A percentile compares a stretch with the other conserved stretches of the same genome.
phyloP scores from a whole-genome alignment of 2,797 vertebrate genomes.

The Danio albolineatus region DNA sequence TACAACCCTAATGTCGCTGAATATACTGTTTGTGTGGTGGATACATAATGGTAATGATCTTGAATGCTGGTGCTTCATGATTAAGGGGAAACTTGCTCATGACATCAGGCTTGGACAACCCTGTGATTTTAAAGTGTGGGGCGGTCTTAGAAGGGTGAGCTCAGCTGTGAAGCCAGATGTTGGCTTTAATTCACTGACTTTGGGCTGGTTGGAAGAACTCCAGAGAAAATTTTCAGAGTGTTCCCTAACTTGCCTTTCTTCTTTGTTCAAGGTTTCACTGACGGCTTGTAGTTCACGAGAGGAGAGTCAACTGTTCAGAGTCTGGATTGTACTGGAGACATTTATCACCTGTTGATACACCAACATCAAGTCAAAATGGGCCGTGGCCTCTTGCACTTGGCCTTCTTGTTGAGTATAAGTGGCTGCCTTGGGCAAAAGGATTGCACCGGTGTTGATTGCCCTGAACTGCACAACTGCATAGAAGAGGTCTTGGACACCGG shows the following conservation, averaged over 20 bases:
- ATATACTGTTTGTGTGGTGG: constrained; percentile 27
- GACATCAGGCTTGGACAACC: constrained; percentile 57
- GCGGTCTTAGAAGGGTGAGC: constrained; percentile 60
- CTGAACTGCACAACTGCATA: constrained; percentile 85
- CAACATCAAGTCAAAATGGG: constrained; percentile 49
- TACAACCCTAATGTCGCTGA: constrained; percentile 19
- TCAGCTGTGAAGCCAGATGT: constrained; percentile 71
- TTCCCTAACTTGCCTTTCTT: constrained; percentile 70
- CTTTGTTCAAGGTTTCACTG: constrained; percentile 63
- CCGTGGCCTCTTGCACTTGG: constrained; percentile 46
- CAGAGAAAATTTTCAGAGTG: constrained; percentile 71
- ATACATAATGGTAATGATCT: constrained; percentile 47
- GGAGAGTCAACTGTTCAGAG: constrained; percentile 41
- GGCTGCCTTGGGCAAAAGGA: constrained; percentile 76
- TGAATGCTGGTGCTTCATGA: constrained; percentile 30
- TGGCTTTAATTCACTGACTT: constrained; percentile 51
- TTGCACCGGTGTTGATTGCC: constrained; percentile 86
- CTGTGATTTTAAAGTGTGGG: constrained; percentile 62
- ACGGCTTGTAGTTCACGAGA: constrained; percentile 40
- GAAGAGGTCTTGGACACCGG: constrained; percentile 85
- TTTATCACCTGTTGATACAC: constrained; percentile 34
- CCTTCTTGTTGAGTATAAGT: constrained; percentile 66
- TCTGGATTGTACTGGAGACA: constrained; percentile 50
- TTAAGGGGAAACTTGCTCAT: constrained; percentile 43
- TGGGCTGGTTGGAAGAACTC: constrained; percentile 70